Conservation (phyloP, 2,113 vertebrate species). For the Chloropsis cyanopogon region DNA sequence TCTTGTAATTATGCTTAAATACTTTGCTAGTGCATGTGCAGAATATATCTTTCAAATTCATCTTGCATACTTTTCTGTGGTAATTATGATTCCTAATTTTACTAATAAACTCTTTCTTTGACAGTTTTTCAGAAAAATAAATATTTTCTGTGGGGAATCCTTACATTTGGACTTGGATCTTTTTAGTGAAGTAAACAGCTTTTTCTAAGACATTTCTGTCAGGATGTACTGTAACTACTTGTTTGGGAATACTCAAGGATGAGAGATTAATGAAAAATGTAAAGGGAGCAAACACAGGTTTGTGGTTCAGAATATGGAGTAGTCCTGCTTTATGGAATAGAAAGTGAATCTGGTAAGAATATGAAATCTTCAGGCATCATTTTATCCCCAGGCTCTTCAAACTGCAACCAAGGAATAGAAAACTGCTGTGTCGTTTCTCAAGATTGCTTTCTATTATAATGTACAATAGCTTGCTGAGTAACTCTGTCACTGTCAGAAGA, state of each 20-base stretch:
- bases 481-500: not conserved
- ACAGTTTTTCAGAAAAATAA: not conserved
- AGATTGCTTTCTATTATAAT: not conserved
- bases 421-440: not conserved
- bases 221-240: not conserved
- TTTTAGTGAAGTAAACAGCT: not conserved
- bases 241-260: not conserved
- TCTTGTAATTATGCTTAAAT: not conserved
- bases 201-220: not conserved
- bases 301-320: not conserved
- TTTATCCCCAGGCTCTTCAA: not conserved
- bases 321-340: not conserved
- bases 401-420: not conserved
- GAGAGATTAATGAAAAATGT: not conserved
- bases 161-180: not conserved
- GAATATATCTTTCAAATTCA: not conserved
- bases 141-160: not conserved
- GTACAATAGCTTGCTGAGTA: not conserved
- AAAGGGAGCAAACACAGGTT: not conserved
- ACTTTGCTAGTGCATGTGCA: not conserved
- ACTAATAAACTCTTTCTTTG: not conserved
- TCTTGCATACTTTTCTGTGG: not conserved
- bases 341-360: not conserved
- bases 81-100: not conserved
- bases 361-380: not conserved